A percentile compares a stretch with the other conserved stretches of the same genome.
phyloP scores from a whole-genome alignment of 2,888 invertebrate species.

The Carcina quercana region DNA sequence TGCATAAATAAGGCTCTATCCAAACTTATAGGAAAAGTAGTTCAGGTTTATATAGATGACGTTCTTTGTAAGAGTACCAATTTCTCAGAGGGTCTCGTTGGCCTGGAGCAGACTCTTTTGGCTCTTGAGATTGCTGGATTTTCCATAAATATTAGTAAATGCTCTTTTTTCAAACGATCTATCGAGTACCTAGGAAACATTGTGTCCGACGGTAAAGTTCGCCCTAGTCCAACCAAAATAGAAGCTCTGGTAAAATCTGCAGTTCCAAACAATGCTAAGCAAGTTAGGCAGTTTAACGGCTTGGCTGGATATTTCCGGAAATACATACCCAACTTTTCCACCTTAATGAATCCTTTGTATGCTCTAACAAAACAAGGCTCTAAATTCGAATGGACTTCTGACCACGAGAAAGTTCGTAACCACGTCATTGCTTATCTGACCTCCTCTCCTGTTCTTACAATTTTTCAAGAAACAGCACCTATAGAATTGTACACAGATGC shows the following conservation, averaged over 20 bases:
- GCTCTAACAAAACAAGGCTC: constrained; percentile 1
- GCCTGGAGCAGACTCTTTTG: constrained; percentile 2
- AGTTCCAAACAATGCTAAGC: constrained; percentile 13
- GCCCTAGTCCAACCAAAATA: constrained; percentile 12
- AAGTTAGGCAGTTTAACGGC: constrained; percentile 14
- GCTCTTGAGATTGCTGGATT: background rate
- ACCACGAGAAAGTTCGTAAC: background rate
- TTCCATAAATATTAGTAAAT: constrained; percentile 12
- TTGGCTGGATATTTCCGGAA: constrained; percentile 16
- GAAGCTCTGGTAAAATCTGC: constrained; percentile 16
- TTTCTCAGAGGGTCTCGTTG: constrained; percentile 7
- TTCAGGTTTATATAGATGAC: constrained; percentile 17
- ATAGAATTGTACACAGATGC: constrained; percentile 2
- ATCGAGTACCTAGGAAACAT: background rate
- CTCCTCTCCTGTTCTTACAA: background rate
- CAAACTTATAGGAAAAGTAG: constrained; percentile 8
- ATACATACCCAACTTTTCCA: constrained; percentile 6
- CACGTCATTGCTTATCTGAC: background rate
- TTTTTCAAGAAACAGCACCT: constrained; percentile 1
- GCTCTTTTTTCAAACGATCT: constrained; percentile 10
- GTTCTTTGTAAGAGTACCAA: constrained; percentile 7
- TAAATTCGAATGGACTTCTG: constrained; percentile 2
- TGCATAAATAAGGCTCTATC: constrained; percentile 18
- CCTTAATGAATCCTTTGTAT: constrained; percentile 4
- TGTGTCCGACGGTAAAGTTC: background rate